A percentile compares a stretch with the other conserved stretches of the same genome.
Conservation (phyloP, 2,113 vertebrate species). For the Cebus imitator region DNA sequence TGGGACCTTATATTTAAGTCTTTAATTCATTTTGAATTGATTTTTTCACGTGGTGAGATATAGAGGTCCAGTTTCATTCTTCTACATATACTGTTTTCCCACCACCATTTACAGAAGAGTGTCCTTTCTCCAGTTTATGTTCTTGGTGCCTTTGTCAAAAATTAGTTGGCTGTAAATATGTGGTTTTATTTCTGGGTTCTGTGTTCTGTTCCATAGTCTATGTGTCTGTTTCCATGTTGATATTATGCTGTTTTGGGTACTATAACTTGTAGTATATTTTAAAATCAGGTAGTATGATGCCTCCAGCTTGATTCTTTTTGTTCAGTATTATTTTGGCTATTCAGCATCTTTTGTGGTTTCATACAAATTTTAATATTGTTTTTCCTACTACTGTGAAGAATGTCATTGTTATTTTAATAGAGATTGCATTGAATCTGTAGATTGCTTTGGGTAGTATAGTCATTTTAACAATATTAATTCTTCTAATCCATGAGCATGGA, state of each 20-base stretch:
- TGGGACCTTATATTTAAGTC: not conserved
- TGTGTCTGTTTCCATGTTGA: not conserved
- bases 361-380: not conserved
- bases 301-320: not conserved
- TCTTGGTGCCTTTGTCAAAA: not conserved
- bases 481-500: not conserved
- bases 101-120: not conserved
- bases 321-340: not conserved
- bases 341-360: not conserved
- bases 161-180: not conserved
- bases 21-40: not conserved
- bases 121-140: not conserved
- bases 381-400: not conserved
- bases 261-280: not conserved
- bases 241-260: not conserved
- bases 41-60: not conserved
- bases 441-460: not conserved
- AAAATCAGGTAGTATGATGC: not conserved
- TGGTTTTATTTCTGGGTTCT: not conserved
- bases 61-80: not conserved
- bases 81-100: not conserved
- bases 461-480: not conserved
- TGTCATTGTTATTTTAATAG: not conserved
- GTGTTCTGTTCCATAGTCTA: not conserved
- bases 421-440: not conserved